A percentile compares a stretch with the other conserved stretches of the same genome.
Evolutionary conservation across 1,140 invertebrate genomes (phyloP).

Genomic region (Cydia amplana): DNA sequence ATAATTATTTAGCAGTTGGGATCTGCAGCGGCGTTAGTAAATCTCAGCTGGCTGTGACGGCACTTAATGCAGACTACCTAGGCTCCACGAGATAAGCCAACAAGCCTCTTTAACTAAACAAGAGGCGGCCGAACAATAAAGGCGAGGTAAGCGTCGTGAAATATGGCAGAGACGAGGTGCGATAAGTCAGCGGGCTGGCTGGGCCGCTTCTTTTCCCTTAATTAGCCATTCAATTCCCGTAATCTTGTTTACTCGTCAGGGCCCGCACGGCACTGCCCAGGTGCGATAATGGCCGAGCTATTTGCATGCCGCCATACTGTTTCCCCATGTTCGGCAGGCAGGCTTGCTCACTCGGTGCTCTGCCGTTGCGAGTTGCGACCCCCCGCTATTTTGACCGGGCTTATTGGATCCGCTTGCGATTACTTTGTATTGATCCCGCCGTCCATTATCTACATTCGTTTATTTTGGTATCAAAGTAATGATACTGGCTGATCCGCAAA

Average conservation of each 20-base stretch:
- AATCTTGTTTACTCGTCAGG: constrained; percentile 76
- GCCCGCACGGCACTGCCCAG: constrained; percentile 65
- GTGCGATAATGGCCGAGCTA: constrained; percentile 78
- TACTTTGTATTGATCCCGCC: constrained; percentile 78
- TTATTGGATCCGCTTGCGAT: constrained; percentile 77
- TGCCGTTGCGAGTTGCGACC: constrained; percentile 57
- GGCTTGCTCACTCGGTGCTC: constrained; percentile 58
- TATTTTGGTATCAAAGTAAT: constrained; percentile 74
- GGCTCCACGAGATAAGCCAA: constrained; percentile 71
- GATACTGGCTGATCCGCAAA: constrained; percentile 62
- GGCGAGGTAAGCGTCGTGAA: constrained; percentile 74
- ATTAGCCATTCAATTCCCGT: constrained; percentile 79
- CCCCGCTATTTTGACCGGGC: constrained; percentile 74
- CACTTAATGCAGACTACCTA: constrained; percentile 70
- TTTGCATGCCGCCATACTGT: constrained; percentile 79
- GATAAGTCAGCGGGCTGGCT: constrained; percentile 66
- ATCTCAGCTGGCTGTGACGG: constrained; percentile 56
- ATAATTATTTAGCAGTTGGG: constrained; percentile 45
- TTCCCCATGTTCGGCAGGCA: constrained; percentile 70
- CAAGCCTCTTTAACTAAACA: constrained; percentile 75
- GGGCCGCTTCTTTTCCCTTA: constrained; percentile 74
- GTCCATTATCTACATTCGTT: constrained; percentile 78
- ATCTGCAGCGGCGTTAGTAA: constrained; percentile 48
- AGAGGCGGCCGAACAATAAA: constrained; percentile 74
- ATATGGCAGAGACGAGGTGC: constrained; percentile 72